Evolutionary conservation across 2,797 vertebrate species (phyloP).

Genomic region (Rallus crepitans): DNA sequence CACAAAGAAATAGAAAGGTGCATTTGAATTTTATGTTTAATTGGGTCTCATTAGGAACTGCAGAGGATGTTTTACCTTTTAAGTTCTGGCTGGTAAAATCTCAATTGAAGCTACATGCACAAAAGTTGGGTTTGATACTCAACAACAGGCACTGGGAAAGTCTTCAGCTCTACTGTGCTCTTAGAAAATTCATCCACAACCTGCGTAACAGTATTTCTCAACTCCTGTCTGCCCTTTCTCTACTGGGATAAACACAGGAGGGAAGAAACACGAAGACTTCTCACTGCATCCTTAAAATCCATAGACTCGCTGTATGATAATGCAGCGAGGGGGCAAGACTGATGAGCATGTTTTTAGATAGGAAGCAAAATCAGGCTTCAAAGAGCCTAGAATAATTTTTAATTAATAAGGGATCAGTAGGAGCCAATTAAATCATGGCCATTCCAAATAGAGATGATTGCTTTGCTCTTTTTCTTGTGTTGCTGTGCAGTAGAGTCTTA

Average conservation of each 20-base stretch:
- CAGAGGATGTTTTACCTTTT: not conserved
- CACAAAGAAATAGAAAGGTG: not conserved
- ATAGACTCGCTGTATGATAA: not conserved
- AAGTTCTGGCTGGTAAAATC: not conserved
- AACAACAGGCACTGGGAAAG: not conserved
- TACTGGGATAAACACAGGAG: not conserved
- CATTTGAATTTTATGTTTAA: constrained; percentile 41
- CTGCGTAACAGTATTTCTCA: not conserved
- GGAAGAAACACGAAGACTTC: not conserved
- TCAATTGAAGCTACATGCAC: not conserved
- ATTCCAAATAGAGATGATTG: not conserved
- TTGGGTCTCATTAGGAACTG: not conserved
- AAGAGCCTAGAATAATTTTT: constrained; percentile 39
- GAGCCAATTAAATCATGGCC: constrained; percentile 38
- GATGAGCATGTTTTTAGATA: constrained; percentile 9
- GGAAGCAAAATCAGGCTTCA: constrained; percentile 32
- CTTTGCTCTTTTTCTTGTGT: constrained; percentile 19
- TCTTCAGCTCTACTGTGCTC: not conserved
- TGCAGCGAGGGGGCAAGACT: not conserved
- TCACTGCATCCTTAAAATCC: not conserved
- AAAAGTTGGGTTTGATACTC: not conserved
- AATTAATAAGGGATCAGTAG: constrained; percentile 54
- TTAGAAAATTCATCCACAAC: not conserved
- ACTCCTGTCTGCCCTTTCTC: not conserved
- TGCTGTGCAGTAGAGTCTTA: not conserved